Evolutionary conservation across 2,797 vertebrate species (phyloP), one percentile per base, ranked within the genome.

Genomic region (Chloroceryle amazona): DNA sequence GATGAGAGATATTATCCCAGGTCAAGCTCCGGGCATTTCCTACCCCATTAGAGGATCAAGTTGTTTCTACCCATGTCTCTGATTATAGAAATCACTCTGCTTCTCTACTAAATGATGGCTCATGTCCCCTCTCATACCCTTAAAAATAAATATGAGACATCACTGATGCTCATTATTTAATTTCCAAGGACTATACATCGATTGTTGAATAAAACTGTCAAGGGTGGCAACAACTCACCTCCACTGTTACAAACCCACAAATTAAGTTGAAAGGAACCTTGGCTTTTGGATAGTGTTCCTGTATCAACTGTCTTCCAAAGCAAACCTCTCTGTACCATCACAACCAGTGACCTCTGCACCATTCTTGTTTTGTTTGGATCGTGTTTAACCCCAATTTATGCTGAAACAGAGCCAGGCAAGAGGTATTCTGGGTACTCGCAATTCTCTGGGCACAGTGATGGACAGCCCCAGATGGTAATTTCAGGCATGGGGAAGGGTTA

Each of bases 171-270:
- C 58, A 58, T 91, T 75, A 92, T 79, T 96, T 93, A 57, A 96
- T 96, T 96, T 94, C 80, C 68, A 68, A 86, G 78, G 93, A 54
- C 68, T 82, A 31, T 65, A 67, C 51, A 78, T 86, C 1, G 46
- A 80, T 92, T 80, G 52, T 54, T 67, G 72, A 93, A 93, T 86
- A 81, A 90, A 96, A 63, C 47, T 86, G 76, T 78, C 90, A 91
- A 74, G 54, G n/a, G 44, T 79, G 90, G 95, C 91, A 96, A 54
- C 84, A 60, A 85, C 71, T 76, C 76, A 51, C 63, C 31, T 86
- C 60, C 72, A 23, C n/a, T 31, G 16, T 26, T 84, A 68, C 76
- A 82, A 83, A 95, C 51, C 78, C 82, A 89, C 74, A 91, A 89
- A 97, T 91, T 75, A 81, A 82, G 28, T 70, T 63, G 66, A 91